A percentile compares a stretch with the other conserved stretches of the same genome.
These are phyloP conservation scores for Galeopsomyia nigrocyanea DNA, from an alignment of 2,888 invertebrate species.

Conservation along the genomic window DNA sequence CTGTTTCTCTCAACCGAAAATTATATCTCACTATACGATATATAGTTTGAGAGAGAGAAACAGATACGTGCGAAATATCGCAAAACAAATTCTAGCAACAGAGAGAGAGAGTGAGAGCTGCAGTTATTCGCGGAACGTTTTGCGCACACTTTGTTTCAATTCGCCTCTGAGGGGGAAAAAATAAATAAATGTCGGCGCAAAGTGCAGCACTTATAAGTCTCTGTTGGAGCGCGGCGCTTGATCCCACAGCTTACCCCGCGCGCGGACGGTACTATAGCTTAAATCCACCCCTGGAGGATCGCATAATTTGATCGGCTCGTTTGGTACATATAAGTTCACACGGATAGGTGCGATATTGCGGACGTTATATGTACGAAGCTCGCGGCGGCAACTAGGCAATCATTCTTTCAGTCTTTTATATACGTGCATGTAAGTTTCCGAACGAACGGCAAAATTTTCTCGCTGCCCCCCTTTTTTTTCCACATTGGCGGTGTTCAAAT, in stretches of 20 bases:
- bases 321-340: constrained; percentile 36
- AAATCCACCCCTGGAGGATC: constrained; percentile 31
- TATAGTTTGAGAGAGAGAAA: too few species aligned
- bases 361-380: constrained; percentile 13
- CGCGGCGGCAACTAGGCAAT: constrained; percentile 14
- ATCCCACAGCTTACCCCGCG: constrained; percentile 30
- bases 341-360: constrained; percentile 44
- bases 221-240: neutral
- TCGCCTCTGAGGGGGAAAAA: constrained; percentile 11
- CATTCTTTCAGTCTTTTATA: constrained; percentile 15
- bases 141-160: constrained; percentile 30
- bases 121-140: constrained; percentile 35
- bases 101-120: too few species aligned
- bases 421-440: too few species aligned
- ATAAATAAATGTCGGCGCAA: constrained; percentile 23
- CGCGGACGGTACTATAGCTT: constrained; percentile 17
- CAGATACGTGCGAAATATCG: neutral
- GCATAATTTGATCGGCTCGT: constrained; percentile 46
- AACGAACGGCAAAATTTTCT: too few species aligned
- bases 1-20: too few species aligned
- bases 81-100: constrained; percentile 17
- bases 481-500: constrained; percentile 11
- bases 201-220: constrained; percentile 35
- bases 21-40: too few species aligned
- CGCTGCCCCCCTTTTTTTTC: neutral